phyloP scores from a whole-genome alignment of 1,140 invertebrate genomes.

The Trissolcus basalis region DNA sequence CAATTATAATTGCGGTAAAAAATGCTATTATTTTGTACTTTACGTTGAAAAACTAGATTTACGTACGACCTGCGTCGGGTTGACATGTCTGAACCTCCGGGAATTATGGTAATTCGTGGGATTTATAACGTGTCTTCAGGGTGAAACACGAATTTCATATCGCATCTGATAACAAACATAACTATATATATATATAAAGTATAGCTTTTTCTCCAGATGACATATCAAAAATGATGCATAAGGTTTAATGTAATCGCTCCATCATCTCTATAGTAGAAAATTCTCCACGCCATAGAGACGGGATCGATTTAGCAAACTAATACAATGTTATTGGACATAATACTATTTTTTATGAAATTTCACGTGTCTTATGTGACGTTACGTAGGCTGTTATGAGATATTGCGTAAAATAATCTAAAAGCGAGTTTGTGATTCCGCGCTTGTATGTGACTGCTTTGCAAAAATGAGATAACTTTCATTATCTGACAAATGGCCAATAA shows the following conservation, averaged over 20 bases:
- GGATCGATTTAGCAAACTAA: constrained; percentile 23
- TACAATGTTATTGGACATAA: constrained; percentile 13
- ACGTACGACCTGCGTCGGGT: constrained; percentile 11
- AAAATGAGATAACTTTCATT: too few species aligned
- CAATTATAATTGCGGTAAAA: constrained; percentile 27
- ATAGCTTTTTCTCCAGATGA: too few species aligned
- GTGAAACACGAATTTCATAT: constrained; percentile 4
- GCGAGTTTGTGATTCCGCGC: not conserved
- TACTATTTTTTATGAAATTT: constrained; percentile 23
- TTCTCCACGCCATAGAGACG: constrained; percentile 2
- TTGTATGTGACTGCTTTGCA: not conserved
- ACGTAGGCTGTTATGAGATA: constrained; percentile 22
- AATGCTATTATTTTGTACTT: constrained; percentile 25
- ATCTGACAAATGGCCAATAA: too few species aligned
- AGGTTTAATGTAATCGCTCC: too few species aligned
- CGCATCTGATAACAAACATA: constrained; percentile 1
- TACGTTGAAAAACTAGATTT: constrained; percentile 19
- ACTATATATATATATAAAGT: too few species aligned
- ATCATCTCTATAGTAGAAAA: too few species aligned
- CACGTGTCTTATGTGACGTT: constrained; percentile 17
- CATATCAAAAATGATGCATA: too few species aligned
- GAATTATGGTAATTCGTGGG: constrained; percentile 22
- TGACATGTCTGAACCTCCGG: constrained; percentile 15
- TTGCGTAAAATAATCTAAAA: constrained; percentile 23
- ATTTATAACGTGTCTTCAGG: not conserved